Percentiles rank a stretch among this genome's conserved stretches.
Conservation (phyloP, 2,888 invertebrate species). For the Xylota sylvarum region DNA sequence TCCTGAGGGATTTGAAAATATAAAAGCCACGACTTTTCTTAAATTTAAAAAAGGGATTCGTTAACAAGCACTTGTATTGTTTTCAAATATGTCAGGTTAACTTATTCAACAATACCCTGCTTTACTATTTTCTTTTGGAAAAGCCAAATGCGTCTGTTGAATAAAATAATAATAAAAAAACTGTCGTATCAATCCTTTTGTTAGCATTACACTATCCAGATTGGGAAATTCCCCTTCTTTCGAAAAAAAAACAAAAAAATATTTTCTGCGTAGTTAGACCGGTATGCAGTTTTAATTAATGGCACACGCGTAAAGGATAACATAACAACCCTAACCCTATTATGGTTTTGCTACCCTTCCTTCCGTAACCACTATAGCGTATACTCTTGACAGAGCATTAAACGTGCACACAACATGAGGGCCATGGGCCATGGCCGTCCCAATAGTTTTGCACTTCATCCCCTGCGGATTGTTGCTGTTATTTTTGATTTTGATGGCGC, state of each 20-base stretch:
- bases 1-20: not conserved
- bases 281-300: constrained; percentile 60
- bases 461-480: constrained; percentile 17
- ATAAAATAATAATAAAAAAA: constrained; percentile 18
- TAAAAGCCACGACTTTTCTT: not conserved
- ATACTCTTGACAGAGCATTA: constrained; percentile 30
- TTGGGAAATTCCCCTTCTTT: constrained; percentile 2
- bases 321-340: constrained; percentile 36
- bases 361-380: constrained; percentile 36
- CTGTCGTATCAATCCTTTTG: constrained; percentile 53
- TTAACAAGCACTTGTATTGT: not conserved
- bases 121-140: not conserved
- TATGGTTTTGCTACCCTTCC: constrained; percentile 60
- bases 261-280: constrained; percentile 48
- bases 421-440: constrained; percentile 15
- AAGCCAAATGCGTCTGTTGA: constrained; percentile 15
- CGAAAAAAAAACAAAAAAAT: constrained; percentile 1
- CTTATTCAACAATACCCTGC: not conserved
- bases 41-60: not conserved
- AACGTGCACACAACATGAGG: constrained; percentile 24
- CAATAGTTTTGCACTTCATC: constrained; percentile 55
- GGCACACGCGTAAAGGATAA: constrained; percentile 49
- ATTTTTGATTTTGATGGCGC: not conserved
- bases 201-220: constrained; percentile 21
- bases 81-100: not conserved